These are phyloP conservation scores for Macrotis lagotis DNA, from an alignment of 2,113 vertebrate genomes.

Conservation along the genomic window DNA sequence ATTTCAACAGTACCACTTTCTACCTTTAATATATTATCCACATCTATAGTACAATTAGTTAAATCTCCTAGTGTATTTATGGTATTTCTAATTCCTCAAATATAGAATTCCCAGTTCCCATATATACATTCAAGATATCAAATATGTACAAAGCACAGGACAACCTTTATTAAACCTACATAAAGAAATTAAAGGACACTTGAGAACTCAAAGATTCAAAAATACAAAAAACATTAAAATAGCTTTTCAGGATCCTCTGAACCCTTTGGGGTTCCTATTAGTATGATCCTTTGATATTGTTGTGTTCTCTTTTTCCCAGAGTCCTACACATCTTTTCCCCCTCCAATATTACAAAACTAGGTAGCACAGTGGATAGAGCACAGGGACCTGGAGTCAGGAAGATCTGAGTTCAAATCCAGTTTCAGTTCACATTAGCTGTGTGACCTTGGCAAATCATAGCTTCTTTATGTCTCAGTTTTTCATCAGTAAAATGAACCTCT, in stretches of 20 bases:
- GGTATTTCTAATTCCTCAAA: not conserved
- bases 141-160: not conserved
- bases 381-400: not conserved
- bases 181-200: not conserved
- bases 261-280: not conserved
- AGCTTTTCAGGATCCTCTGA: not conserved
- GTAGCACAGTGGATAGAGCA: not conserved
- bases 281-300: not conserved
- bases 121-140: not conserved
- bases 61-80: not conserved
- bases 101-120: not conserved
- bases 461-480: not conserved
- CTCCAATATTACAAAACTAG: not conserved
- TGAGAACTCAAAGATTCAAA: not conserved
- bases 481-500: not conserved
- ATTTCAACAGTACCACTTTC: not conserved
- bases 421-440: not conserved
- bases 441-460: not conserved
- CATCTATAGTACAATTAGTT: not conserved
- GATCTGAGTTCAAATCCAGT: not conserved
- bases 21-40: not conserved
- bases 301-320: not conserved
- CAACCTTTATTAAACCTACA: not conserved
- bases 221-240: not conserved
- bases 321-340: not conserved